phyloP scores from a whole-genome alignment of 2,113 vertebrate genomes.

The Sphaerodactylus townsendi region DNA sequence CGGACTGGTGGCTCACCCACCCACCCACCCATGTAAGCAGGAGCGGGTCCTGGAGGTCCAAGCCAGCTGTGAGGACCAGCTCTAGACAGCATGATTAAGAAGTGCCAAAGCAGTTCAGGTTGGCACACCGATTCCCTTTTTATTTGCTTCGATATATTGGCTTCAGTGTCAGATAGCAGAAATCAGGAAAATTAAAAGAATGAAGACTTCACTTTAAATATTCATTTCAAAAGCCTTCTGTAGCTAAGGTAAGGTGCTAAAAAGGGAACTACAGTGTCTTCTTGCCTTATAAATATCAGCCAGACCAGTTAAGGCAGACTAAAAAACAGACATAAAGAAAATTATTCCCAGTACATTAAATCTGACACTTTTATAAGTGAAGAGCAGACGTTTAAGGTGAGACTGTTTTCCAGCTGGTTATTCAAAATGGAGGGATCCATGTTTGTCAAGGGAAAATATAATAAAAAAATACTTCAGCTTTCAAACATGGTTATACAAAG shows the following conservation, averaged over 20 bases:
- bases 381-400: slow-evolving; percentile 14
- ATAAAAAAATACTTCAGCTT: not conserved
- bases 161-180: not conserved
- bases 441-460: not conserved
- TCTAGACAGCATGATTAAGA: not conserved
- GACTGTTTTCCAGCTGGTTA: not conserved
- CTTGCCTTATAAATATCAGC: not conserved
- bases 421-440: not conserved
- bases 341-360: not conserved
- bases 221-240: not conserved
- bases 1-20: too few relatives aligned
- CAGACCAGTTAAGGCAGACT: not conserved
- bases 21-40: too few relatives aligned
- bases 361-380: slow-evolving; percentile 2
- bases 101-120: not conserved
- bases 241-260: not conserved
- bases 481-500: not conserved
- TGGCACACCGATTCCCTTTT: not conserved
- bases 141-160: not conserved
- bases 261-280: not conserved
- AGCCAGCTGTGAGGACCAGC: too few relatives aligned
- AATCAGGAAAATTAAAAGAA: not conserved
- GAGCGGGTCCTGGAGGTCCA: too few relatives aligned
- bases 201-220: not conserved
- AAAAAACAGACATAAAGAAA: slow-evolving; percentile 8